A percentile compares a stretch with the other conserved stretches of the same genome.
Evolutionary conservation across 2,888 invertebrate genomes (phyloP).

Genomic region (Coleophora flavipennella): DNA sequence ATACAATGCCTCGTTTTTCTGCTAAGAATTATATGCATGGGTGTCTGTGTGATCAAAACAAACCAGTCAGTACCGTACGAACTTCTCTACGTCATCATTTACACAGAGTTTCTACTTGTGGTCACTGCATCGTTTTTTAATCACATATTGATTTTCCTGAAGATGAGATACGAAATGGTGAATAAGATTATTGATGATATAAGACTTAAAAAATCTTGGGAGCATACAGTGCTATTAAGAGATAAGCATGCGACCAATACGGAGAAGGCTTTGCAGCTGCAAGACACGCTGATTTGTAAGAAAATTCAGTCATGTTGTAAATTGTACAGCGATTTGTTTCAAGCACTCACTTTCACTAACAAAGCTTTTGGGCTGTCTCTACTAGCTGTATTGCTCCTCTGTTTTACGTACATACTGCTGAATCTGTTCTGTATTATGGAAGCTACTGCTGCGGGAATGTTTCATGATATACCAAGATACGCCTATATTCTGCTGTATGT

Average conservation of each 20-base stretch:
- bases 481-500: conserved; percentile 36
- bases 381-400: conserved; percentile 28
- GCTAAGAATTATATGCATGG: conserved; percentile 30
- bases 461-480: conserved; percentile 35
- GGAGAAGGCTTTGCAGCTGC: conserved; percentile 22
- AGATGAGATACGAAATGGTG: conserved; percentile 31
- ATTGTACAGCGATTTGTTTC: conserved; percentile 36
- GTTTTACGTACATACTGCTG: conserved; percentile 29
- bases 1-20: conserved; percentile 23
- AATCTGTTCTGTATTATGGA: conserved; percentile 56
- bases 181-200: conserved; percentile 36
- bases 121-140: conserved; percentile 32
- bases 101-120: conserved; percentile 30
- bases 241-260: conserved; percentile 19
- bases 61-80: conserved; percentile 27
- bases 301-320: conserved; percentile 39
- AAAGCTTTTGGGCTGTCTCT: conserved; percentile 33
- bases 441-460: conserved; percentile 45
- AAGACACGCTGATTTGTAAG: conserved; percentile 33
- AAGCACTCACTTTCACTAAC: conserved; percentile 24
- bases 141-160: conserved; percentile 26
- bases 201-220: conserved; percentile 25
- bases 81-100: conserved; percentile 37
- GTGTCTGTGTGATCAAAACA: conserved; percentile 26
- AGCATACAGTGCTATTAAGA: conserved; percentile 28